Evolutionary conservation across 1,140 invertebrate species (phyloP).

Genomic region (Battus philenor): DNA sequence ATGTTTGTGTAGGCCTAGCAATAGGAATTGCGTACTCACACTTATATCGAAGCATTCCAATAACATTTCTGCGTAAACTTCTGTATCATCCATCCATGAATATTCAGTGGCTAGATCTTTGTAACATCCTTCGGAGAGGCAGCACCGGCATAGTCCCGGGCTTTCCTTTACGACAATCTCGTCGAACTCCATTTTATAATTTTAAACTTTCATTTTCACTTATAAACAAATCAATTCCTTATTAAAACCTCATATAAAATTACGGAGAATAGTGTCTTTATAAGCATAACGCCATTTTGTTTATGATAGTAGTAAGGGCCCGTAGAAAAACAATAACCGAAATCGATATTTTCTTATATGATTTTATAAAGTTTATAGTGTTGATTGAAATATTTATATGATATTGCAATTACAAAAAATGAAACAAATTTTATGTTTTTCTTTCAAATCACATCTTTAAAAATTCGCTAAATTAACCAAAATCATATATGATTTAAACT

Average conservation of each 20-base stretch:
- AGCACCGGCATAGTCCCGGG: conserved; percentile 65
- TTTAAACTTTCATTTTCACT: conserved; percentile 22
- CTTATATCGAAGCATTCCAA: conserved; percentile 69
- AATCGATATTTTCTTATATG: too few species aligned
- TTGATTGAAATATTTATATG: too few species aligned
- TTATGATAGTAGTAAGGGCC: too few species aligned
- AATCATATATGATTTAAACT: too few species aligned
- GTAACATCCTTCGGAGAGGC: conserved; percentile 66
- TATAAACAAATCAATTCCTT: not conserved
- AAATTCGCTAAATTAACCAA: too few species aligned
- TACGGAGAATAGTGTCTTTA: not conserved
- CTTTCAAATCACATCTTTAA: too few species aligned
- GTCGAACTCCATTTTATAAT: conserved; percentile 54
- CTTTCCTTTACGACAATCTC: conserved; percentile 63
- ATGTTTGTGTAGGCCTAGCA: too few species aligned
- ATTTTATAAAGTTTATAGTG: too few species aligned
- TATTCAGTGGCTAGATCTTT: conserved; percentile 61
- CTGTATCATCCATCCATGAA: conserved; percentile 60
- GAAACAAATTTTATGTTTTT: too few species aligned
- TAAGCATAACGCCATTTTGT: conserved; percentile 32
- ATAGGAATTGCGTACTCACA: conserved; percentile 46
- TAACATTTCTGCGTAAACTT: conserved; percentile 68
- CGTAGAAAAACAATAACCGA: too few species aligned
- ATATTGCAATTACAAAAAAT: too few species aligned
- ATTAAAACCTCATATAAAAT: not conserved